A percentile compares a stretch with the other conserved stretches of the same genome.
Conservation (phyloP, 92 coral and sea anemone species). For the Porites cylindrica region DNA sequence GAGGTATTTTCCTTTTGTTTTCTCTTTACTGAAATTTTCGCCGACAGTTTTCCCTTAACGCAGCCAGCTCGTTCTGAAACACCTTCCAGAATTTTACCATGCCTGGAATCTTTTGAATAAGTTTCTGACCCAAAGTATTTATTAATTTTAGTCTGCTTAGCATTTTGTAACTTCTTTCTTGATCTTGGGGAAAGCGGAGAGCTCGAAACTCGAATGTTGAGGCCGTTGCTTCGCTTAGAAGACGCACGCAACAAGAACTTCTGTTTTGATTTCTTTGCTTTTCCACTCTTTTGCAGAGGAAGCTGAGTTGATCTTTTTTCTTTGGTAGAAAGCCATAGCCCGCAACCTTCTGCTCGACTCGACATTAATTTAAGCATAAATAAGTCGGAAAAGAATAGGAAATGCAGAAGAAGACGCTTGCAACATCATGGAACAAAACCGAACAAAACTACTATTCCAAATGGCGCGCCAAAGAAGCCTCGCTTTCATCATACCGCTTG, state of each 20-base stretch:
- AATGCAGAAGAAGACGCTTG: not conserved
- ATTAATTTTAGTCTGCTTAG: slow-evolving; percentile 77
- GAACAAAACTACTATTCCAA: slow-evolving; percentile 1
- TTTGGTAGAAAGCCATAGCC: slow-evolving; percentile 90
- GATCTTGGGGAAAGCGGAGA: slow-evolving; percentile 75
- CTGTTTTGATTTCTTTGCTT: slow-evolving; percentile 14
- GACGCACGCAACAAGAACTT: not conserved
- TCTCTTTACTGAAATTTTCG: slow-evolving; percentile 20
- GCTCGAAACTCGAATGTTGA: slow-evolving; percentile 49
- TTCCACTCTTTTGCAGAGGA: slow-evolving; percentile 5
- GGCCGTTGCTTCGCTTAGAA: not conserved
- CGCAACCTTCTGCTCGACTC: slow-evolving; percentile 80
- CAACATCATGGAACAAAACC: too few species aligned
- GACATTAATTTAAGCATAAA: slow-evolving; percentile 26
- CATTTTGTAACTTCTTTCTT: slow-evolving; percentile 54
- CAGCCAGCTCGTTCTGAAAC: not conserved
- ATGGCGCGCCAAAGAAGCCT: slow-evolving; percentile 50
- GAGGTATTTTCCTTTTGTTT: not conserved
- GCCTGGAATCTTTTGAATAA: not conserved
- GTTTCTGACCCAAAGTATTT: slow-evolving; percentile 53
- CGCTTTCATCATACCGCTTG: not conserved
- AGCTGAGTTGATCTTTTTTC: slow-evolving; percentile 45
- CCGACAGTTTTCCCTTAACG: not conserved
- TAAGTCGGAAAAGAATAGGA: not conserved
- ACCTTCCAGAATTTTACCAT: not conserved